These are phyloP conservation scores for Muricea muricata DNA, from an alignment of 92 coral and sea anemone species.

Conservation along the genomic window DNA sequence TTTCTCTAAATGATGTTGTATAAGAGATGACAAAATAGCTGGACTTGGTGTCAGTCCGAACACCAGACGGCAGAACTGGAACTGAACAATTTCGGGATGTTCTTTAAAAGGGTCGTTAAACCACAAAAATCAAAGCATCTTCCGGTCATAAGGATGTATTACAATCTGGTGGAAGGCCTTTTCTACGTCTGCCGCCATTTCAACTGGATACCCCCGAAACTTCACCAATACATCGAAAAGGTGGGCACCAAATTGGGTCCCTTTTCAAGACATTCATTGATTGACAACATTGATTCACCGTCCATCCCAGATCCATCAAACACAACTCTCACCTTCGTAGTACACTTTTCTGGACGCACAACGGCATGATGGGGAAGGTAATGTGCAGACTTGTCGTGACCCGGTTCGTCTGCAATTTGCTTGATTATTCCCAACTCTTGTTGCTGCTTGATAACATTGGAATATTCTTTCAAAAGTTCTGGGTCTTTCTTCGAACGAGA, in stretches of 20 bases:
- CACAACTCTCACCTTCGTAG: background rate
- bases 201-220: conserved; percentile 8
- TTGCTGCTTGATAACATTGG: background rate
- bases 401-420: background rate
- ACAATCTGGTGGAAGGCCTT: conserved; percentile 30
- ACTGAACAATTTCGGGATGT: background rate
- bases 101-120: background rate
- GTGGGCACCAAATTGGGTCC: conserved; percentile 29
- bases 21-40: conserved; percentile 1
- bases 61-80: conserved; percentile 13
- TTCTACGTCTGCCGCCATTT: conserved; percentile 1
- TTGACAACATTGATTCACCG: background rate
- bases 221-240: conserved; percentile 5
- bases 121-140: conserved; percentile 23
- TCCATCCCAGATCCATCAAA: background rate
- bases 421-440: background rate
- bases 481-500: background rate
- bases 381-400: background rate
- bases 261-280: conserved; percentile 22
- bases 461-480: background rate
- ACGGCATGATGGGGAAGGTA: background rate
- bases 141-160: conserved; percentile 23
- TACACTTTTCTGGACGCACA: background rate
- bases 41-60: conserved; percentile 22
- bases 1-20: conserved; percentile 5